A percentile compares a stretch with the other conserved stretches of the same genome.
Conservation (phyloP, 2,888 invertebrate species). For the Scaptomyza parva region DNA sequence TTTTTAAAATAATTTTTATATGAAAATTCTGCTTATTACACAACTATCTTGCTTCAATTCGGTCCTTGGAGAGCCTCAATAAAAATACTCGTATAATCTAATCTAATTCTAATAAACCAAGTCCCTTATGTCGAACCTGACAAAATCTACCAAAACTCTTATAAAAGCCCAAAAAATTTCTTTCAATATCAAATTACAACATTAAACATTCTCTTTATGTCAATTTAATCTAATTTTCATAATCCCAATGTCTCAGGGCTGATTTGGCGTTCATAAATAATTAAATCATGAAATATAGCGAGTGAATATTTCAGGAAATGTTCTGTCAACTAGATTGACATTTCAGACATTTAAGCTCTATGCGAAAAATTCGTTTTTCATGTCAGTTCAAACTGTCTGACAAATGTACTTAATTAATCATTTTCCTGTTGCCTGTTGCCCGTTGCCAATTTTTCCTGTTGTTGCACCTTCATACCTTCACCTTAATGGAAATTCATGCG, state of each 20-base stretch:
- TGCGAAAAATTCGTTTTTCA: slow-evolving; percentile 21
- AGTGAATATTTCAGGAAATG: slow-evolving; percentile 3
- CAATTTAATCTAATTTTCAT: neutral
- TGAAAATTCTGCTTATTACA: no score
- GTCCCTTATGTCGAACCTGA: no score
- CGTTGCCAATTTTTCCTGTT: slow-evolving; percentile 3
- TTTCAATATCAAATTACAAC: no score
- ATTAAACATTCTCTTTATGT: no score
- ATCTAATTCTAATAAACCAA: no score
- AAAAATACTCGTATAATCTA: no score
- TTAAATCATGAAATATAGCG: neutral
- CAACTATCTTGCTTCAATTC: no score
- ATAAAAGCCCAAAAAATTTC: no score
- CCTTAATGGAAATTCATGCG: slow-evolving; percentile 41
- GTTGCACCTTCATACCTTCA: slow-evolving; percentile 2
- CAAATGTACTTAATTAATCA: slow-evolving; percentile 52
- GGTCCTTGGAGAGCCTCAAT: no score
- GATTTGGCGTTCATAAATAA: slow-evolving; percentile 1
- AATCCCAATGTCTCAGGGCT: neutral
- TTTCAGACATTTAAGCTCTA: neutral
- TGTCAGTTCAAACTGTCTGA: slow-evolving; percentile 15
- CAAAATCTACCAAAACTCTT: no score
- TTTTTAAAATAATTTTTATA: no score
- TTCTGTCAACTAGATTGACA: slow-evolving; percentile 31
- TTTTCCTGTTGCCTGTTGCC: slow-evolving; percentile 4